Percentiles rank a stretch among this genome's conserved stretches.
phyloP scores from a whole-genome alignment of 2,797 vertebrate species.

The Uromys caudimaculatus region DNA sequence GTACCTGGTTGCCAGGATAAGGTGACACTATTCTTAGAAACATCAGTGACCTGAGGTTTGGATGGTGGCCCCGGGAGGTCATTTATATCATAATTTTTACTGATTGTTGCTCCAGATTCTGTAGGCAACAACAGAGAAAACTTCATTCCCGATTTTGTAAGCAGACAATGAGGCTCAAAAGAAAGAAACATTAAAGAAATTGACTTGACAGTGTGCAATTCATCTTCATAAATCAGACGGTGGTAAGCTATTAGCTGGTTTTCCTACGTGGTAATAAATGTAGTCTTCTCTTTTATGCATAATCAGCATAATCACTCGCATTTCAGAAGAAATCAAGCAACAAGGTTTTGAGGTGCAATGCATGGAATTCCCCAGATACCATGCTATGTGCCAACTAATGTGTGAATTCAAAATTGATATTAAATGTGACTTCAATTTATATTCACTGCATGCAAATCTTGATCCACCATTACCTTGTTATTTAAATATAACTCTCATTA shows the following conservation, averaged over 20 bases:
- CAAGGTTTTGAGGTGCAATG: background rate
- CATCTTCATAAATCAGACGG: background rate
- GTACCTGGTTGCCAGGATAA: conserved; percentile 96
- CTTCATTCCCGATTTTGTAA: conserved; percentile 54
- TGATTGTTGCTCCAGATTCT: conserved; percentile 93
- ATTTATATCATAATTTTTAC: conserved; percentile 93
- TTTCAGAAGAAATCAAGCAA: conserved; percentile 23
- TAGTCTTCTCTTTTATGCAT: background rate
- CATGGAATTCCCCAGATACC: background rate
- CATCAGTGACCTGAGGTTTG: conserved; percentile 98
- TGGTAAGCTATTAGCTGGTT: background rate
- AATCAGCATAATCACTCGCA: conserved; percentile 17
- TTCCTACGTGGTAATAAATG: background rate
- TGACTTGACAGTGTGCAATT: conserved; percentile 12
- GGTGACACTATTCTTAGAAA: conserved; percentile 98
- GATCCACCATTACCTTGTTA: background rate
- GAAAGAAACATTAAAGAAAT: conserved; percentile 6
- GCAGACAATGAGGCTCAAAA: background rate
- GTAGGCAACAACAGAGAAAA: conserved; percentile 64
- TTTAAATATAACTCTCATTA: background rate
- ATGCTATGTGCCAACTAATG: background rate
- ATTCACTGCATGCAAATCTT: background rate
- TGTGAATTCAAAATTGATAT: background rate
- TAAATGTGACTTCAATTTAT: background rate
- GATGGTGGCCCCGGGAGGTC: conserved; percentile 97